These are phyloP conservation scores for Leptopilina syphax DNA, from an alignment of 2,888 invertebrate genomes.

Conservation along the genomic window DNA sequence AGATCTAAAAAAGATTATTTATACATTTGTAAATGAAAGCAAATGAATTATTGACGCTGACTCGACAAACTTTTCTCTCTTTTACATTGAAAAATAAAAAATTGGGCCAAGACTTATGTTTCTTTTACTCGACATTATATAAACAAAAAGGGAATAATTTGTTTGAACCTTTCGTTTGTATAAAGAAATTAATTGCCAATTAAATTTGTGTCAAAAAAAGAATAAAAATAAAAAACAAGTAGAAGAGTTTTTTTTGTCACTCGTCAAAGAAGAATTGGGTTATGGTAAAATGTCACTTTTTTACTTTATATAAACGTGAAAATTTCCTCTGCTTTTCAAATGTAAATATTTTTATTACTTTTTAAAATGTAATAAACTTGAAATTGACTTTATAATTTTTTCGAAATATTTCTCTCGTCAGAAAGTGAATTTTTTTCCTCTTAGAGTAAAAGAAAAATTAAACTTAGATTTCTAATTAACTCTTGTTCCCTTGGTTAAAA, in stretches of 20 bases:
- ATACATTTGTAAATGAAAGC: slow-evolving; percentile 4
- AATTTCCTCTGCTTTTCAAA: too few relatives aligned
- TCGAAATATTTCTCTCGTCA: too few relatives aligned
- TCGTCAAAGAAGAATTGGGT: background rate
- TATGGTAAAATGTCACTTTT: background rate
- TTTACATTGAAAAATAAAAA: background rate
- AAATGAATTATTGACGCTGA: slow-evolving; percentile 21
- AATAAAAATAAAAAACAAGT: background rate
- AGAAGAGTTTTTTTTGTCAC: background rate
- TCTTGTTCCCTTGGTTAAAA: too few relatives aligned
- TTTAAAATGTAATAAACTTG: too few relatives aligned
- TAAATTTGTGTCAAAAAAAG: background rate
- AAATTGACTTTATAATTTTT: too few relatives aligned
- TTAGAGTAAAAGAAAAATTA: too few relatives aligned
- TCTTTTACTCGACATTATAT: background rate
- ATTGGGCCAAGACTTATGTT: background rate
- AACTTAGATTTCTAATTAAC: too few relatives aligned
- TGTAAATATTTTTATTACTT: too few relatives aligned
- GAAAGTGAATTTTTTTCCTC: too few relatives aligned
- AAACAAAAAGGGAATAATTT: background rate
- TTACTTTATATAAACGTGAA: too few relatives aligned
- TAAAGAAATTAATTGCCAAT: slow-evolving; percentile 1
- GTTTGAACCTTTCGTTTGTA: background rate
- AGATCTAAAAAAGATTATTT: slow-evolving; percentile 31
- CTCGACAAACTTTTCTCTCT: slow-evolving; percentile 1